Evolutionary conservation across 2,888 invertebrate species (phyloP).

Genomic region (Scotopteryx bipunctaria): DNA sequence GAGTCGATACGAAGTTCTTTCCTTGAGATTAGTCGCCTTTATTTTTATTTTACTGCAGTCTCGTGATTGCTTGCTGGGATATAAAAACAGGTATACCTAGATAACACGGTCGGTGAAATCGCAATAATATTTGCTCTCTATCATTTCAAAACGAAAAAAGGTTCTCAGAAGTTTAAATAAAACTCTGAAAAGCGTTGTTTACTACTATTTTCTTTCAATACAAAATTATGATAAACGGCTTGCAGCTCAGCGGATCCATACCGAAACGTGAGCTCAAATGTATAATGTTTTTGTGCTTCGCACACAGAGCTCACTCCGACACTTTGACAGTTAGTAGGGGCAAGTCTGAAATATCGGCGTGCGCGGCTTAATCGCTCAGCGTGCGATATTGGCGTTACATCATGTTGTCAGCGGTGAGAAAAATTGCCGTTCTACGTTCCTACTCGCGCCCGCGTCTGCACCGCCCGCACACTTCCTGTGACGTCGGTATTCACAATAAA

Average conservation of each 20-base stretch:
- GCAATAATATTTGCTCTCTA: conserved; percentile 1
- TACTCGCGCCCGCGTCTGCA: conserved; percentile 45
- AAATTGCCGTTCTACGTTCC: conserved; percentile 75
- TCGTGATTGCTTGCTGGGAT: conserved; percentile 40
- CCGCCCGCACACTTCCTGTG: conserved; percentile 42
- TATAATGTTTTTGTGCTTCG: conserved; percentile 39
- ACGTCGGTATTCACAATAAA: conserved; percentile 51
- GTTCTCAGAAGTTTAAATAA: conserved; percentile 25
- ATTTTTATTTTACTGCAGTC: conserved; percentile 60
- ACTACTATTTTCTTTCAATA: conserved; percentile 43
- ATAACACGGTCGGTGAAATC: conserved; percentile 18
- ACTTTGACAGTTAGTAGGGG: conserved; percentile 82
- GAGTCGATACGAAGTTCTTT: conserved; percentile 61
- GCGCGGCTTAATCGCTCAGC: conserved; percentile 83
- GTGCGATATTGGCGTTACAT: conserved; percentile 83
- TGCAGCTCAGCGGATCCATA: conserved; percentile 33
- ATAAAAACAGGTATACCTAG: no score
- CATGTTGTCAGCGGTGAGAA: conserved; percentile 83
- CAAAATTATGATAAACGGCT: conserved; percentile 52
- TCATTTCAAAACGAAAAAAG: background rate
- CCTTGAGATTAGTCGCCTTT: conserved; percentile 64
- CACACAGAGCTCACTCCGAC: conserved; percentile 65
- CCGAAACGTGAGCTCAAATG: conserved; percentile 31
- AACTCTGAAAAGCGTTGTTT: conserved; percentile 36
- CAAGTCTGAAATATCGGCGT: conserved; percentile 82